These are phyloP conservation scores for Abscondita cerata DNA, from an alignment of 2,888 invertebrate species.

Conservation along the genomic window DNA sequence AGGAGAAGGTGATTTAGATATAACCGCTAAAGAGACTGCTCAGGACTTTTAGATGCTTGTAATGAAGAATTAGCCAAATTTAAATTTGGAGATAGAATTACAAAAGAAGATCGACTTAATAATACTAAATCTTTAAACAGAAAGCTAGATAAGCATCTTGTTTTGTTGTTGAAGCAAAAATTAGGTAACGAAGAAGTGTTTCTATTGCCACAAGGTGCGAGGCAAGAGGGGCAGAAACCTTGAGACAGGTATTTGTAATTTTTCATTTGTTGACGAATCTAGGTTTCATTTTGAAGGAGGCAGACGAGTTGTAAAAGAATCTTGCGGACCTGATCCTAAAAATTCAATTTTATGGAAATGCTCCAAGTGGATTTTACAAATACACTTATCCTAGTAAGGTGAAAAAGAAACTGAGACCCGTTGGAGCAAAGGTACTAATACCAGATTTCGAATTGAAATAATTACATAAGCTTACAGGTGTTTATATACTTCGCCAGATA, in stretches of 20 bases:
- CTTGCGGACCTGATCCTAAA: slow-evolving; percentile 74
- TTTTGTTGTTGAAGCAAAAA: slow-evolving; percentile 77
- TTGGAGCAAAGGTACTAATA: slow-evolving; percentile 89
- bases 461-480: too few relatives aligned
- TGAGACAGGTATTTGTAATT: slow-evolving; percentile 71
- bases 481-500: slow-evolving; percentile 88
- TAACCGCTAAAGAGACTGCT: slow-evolving; percentile 73
- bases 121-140: slow-evolving; percentile 74
- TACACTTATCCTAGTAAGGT: slow-evolving; percentile 78
- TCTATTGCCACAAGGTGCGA: slow-evolving; percentile 77
- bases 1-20: slow-evolving; percentile 70
- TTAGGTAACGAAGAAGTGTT: slow-evolving; percentile 70
- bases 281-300: too few relatives aligned
- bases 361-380: slow-evolving; percentile 89
- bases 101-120: slow-evolving; percentile 74
- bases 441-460: too few relatives aligned
- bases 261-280: too few relatives aligned
- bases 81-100: slow-evolving; percentile 67
- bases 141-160: slow-evolving; percentile 76
- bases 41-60: slow-evolving; percentile 84
- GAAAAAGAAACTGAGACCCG: slow-evolving; percentile 58
- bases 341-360: slow-evolving; percentile 83
- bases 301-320: slow-evolving; percentile 77
- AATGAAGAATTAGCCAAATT: slow-evolving; percentile 76
- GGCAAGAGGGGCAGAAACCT: slow-evolving; percentile 80